These are phyloP conservation scores for Drosophila carrolli DNA, from an alignment of 1,140 invertebrate species.

Conservation along the genomic window DNA sequence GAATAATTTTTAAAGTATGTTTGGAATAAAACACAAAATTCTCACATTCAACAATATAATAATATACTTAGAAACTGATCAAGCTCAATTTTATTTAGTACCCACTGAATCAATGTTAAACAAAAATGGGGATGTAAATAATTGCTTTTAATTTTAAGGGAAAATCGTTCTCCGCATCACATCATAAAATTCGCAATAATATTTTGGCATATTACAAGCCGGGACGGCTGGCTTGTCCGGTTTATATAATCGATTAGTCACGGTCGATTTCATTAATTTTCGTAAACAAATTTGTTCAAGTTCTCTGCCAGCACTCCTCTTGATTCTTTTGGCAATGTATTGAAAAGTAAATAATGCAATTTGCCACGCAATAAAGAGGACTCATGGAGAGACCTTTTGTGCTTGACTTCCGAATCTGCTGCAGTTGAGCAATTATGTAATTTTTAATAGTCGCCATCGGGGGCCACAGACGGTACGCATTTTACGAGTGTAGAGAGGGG, in stretches of 20 bases:
- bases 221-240: slow-evolving; percentile 10
- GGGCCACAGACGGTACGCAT: slow-evolving; percentile 53
- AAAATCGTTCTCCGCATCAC: not conserved
- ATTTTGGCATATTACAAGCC: slow-evolving; percentile 45
- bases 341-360: slow-evolving; percentile 77
- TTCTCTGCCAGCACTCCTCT: slow-evolving; percentile 7
- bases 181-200: slow-evolving; percentile 31
- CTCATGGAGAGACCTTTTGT: slow-evolving; percentile 44
- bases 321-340: slow-evolving; percentile 54
- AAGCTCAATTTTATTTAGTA: no score
- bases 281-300: slow-evolving; percentile 73
- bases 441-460: slow-evolving; percentile 70
- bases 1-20: no score
- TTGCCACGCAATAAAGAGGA: slow-evolving; percentile 50
- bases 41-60: no score
- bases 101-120: not conserved
- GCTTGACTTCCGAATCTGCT: slow-evolving; percentile 42
- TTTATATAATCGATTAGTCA: slow-evolving; percentile 62
- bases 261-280: slow-evolving; percentile 76
- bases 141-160: slow-evolving; percentile 62
- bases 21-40: no score
- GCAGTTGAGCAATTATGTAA: slow-evolving; percentile 78
- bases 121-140: slow-evolving; percentile 40
- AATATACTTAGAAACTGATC: no score
- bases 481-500: slow-evolving; percentile 39